A percentile compares a stretch with the other conserved stretches of the same genome.
phyloP scores from a whole-genome alignment of 2,888 invertebrate species.

The Acrobasis suavella region DNA sequence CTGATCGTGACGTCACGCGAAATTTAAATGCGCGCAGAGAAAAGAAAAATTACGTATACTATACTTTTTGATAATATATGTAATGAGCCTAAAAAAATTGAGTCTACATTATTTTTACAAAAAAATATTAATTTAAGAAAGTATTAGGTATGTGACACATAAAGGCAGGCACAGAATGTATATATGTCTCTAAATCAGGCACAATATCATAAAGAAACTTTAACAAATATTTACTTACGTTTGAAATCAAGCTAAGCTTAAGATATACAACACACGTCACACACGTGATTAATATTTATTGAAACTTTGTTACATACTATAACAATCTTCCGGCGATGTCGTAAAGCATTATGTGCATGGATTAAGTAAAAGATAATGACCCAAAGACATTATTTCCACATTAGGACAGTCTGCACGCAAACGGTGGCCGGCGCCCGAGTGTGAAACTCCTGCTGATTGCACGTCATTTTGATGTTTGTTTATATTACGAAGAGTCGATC shows the following conservation, averaged over 20 bases:
- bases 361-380: slow-evolving; percentile 74
- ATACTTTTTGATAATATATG: too few species aligned
- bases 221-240: not conserved
- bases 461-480: slow-evolving; percentile 38
- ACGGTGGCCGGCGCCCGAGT: slow-evolving; percentile 50
- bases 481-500: slow-evolving; percentile 12
- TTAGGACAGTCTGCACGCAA: slow-evolving; percentile 60
- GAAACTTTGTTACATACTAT: not conserved
- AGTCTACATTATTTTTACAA: too few species aligned
- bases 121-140: too few species aligned
- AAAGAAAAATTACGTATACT: too few species aligned
- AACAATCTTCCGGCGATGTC: slow-evolving; percentile 32
- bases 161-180: too few species aligned
- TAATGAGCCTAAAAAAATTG: too few species aligned
- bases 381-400: slow-evolving; percentile 71
- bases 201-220: too few species aligned
- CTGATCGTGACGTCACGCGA: too few species aligned
- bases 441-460: slow-evolving; percentile 49
- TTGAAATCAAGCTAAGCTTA: not conserved
- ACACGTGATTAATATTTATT: slow-evolving; percentile 3
- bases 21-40: too few species aligned
- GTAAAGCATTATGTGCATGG: slow-evolving; percentile 57
- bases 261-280: not conserved
- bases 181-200: too few species aligned
- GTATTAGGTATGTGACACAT: too few species aligned